Percentiles rank a stretch among this genome's conserved stretches.
Conservation (phyloP, 2,888 invertebrate species). For the Odontocolon sp. region DNA sequence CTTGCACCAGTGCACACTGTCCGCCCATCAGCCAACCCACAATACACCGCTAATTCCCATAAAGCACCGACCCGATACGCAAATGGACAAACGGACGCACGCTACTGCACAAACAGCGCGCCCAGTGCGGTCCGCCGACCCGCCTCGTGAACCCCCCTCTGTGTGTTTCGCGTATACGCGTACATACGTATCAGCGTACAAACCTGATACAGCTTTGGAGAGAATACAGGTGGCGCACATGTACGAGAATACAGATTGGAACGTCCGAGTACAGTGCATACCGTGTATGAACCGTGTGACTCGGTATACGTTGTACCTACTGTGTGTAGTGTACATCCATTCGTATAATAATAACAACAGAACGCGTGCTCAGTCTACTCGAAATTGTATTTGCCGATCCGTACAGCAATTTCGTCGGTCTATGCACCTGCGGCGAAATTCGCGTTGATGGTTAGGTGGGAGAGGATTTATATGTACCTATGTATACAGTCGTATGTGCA, state of each 20-base stretch:
- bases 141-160: slow-evolving; percentile 60
- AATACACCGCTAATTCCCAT: slow-evolving; percentile 80
- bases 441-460: slow-evolving; percentile 10
- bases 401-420: slow-evolving; percentile 49
- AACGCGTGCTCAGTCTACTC: slow-evolving; percentile 66
- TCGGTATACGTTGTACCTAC: slow-evolving; percentile 1
- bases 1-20: slow-evolving; percentile 73
- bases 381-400: slow-evolving; percentile 64
- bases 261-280: neutral
- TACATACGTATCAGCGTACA: slow-evolving; percentile 16
- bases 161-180: slow-evolving; percentile 10
- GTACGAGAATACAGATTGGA: neutral
- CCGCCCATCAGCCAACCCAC: slow-evolving; percentile 78
- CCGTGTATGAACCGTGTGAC: neutral
- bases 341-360: slow-evolving; percentile 71
- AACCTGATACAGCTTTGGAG: slow-evolving; percentile 35
- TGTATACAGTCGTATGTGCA: neutral
- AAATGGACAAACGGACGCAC: slow-evolving; percentile 78
- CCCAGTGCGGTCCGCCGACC: slow-evolving; percentile 62
- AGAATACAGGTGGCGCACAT: neutral
- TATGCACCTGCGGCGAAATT: slow-evolving; percentile 52
- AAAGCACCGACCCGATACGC: slow-evolving; percentile 77
- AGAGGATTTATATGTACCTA: neutral
- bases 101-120: slow-evolving; percentile 66
- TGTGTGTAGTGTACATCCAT: slow-evolving; percentile 1